phyloP scores from a whole-genome alignment of 2,797 vertebrate genomes.

The Ciconia nigra region DNA sequence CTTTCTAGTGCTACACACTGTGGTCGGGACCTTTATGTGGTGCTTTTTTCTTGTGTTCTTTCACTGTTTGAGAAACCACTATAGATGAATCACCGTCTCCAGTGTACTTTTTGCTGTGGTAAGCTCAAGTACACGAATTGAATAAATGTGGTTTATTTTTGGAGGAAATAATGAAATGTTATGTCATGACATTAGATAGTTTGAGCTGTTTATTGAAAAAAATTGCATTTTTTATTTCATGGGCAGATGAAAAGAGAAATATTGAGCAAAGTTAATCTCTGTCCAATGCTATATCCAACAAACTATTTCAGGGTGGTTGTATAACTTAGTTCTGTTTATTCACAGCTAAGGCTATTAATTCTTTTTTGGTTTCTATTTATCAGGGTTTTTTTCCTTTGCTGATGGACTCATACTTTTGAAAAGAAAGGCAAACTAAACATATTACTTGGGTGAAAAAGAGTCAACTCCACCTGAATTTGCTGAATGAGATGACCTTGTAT shows the following conservation, averaged over 20 bases:
- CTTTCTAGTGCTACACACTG: background rate
- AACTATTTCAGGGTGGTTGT: background rate
- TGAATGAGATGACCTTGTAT: background rate
- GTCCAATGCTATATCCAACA: background rate
- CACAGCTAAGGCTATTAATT: background rate
- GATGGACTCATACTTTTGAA: background rate
- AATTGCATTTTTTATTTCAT: background rate
- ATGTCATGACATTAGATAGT: background rate
- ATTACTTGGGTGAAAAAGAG: background rate
- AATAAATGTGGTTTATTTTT: background rate
- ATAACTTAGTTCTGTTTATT: background rate
- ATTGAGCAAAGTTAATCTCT: background rate
- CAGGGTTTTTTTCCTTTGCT: background rate
- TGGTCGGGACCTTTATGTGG: background rate
- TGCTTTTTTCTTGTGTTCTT: background rate
- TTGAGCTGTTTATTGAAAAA: background rate
- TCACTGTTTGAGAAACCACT: background rate
- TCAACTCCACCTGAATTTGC: background rate
- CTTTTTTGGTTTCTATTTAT: background rate
- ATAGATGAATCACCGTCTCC: background rate
- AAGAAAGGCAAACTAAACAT: background rate
- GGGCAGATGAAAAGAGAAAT: background rate
- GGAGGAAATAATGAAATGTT: background rate
- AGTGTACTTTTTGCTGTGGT: background rate
- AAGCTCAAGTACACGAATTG: background rate